Conservation (phyloP, 2,113 vertebrate species). For the Cochlearius cochlearius region DNA sequence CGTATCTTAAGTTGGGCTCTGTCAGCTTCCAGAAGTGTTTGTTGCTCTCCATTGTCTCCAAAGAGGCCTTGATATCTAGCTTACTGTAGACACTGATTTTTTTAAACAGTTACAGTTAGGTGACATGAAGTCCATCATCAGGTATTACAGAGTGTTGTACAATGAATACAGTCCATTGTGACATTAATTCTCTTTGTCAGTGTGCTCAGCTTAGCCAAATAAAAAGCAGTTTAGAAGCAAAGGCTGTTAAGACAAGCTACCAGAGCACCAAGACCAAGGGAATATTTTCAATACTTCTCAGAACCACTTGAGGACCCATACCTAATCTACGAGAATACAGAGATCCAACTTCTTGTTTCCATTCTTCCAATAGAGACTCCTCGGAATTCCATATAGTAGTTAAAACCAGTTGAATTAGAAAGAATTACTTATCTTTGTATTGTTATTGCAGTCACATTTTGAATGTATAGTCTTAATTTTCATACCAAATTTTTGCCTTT, state of each 20-base stretch:
- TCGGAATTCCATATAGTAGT: background rate
- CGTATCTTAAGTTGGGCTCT: background rate
- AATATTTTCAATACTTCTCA: background rate
- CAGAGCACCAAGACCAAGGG: background rate
- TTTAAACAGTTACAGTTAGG: background rate
- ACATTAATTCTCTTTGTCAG: background rate
- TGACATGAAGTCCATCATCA: background rate
- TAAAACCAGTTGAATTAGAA: background rate
- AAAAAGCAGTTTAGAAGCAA: background rate
- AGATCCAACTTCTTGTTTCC: background rate
- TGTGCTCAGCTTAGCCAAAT: background rate
- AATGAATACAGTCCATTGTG: background rate
- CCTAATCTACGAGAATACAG: background rate
- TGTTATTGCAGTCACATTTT: conserved; percentile 26
- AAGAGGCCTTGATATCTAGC: background rate
- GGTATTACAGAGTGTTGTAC: background rate
- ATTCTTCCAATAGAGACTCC: background rate
- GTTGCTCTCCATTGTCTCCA: background rate
- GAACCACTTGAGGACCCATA: background rate
- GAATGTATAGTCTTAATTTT: background rate
- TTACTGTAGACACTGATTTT: background rate
- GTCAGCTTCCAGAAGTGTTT: background rate
- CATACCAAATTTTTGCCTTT: background rate
- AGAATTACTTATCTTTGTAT: background rate
- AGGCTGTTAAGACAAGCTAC: background rate